Evolutionary conservation across 2,113 vertebrate genomes (phyloP), one percentile per base, ranked within the genome.

Genomic region (Sakesphorus luctuosus): DNA sequence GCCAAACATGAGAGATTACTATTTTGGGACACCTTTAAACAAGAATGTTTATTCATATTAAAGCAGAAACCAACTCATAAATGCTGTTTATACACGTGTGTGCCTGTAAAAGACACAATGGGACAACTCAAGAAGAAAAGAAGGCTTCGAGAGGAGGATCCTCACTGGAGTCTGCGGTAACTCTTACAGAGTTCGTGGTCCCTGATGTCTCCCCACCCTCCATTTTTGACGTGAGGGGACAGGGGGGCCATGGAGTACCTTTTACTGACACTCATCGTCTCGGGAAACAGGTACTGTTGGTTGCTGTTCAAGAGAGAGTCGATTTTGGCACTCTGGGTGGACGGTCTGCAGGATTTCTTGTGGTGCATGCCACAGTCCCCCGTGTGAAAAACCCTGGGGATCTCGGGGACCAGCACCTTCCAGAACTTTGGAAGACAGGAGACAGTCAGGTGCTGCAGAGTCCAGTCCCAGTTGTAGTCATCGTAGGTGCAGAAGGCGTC

Each of bases 391-490:
- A 99, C 88, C 87, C 99, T 98, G 4, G 99, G 99, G 49, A 98
- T 98, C 92, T 99, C 99, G 17, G 99, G 98, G 63, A 99, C 98
- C 98, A 99, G 98, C 40, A 99, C 99, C 98, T 99, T 99, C 99
- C 99, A 99, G 98, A 98, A 99, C 74, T 98, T 97, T 78, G 99
- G 99, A 98, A 99, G 98, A 98, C 99, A 99, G 81, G 98, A 97
- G 40, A 99, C 98, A 26, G 99, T 99, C 95, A 99, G 97, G 93
- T 99, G 98, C 56, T 99, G 99, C 95, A 99, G 97, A 53, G 99
- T 99, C 99, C 99, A 99, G 97, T 99, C 99, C 99, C 99, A 99
- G 98, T 99, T 99, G 97, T 99, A 99, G 92, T 99, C 99, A 46
- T 99, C 99, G 0, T 99, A 99, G 78, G 99, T 99, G 98, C 99